Evolutionary conservation across 92 coral and sea anemone species (phyloP).

Genomic region (Palythoa grandiflora): DNA sequence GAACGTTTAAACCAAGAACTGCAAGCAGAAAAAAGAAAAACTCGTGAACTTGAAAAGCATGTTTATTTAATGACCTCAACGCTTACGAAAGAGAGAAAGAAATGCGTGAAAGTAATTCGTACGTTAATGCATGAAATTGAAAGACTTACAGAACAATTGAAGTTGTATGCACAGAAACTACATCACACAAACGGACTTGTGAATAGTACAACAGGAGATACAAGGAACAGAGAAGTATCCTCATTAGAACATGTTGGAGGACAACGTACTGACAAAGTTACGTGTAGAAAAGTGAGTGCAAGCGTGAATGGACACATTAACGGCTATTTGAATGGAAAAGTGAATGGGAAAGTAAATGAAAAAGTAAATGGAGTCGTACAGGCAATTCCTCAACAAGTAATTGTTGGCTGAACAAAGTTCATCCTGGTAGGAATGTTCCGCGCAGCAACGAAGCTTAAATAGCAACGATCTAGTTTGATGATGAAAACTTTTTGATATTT

Average conservation of each 20-base stretch:
- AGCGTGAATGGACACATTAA: slow-evolving; percentile 16
- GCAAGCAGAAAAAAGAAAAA: slow-evolving; percentile 75
- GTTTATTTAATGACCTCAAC: slow-evolving; percentile 74
- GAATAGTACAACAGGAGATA: background rate
- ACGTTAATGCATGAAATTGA: slow-evolving; percentile 80
- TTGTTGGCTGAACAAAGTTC: slow-evolving; percentile 28
- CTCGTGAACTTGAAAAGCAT: slow-evolving; percentile 76
- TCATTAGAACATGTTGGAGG: slow-evolving; percentile 5
- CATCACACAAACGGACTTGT: slow-evolving; percentile 27
- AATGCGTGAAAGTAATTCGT: slow-evolving; percentile 79
- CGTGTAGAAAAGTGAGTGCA: slow-evolving; percentile 13
- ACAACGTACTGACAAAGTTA: slow-evolving; percentile 14
- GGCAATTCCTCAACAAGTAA: slow-evolving; percentile 33
- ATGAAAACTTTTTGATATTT: background rate
- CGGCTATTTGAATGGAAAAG: slow-evolving; percentile 18
- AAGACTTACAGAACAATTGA: slow-evolving; percentile 62
- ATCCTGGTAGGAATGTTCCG: background rate
- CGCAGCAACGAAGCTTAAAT: too few relatives aligned
- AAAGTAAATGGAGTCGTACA: slow-evolving; percentile 12
- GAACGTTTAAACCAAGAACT: slow-evolving; percentile 73
- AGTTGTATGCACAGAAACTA: slow-evolving; percentile 37
- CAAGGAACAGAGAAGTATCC: background rate
- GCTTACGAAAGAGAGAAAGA: slow-evolving; percentile 76
- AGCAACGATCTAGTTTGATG: background rate
- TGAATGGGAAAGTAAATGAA: slow-evolving; percentile 23